phyloP scores from a whole-genome alignment of 2,888 invertebrate species.

The Dioctria linearis region DNA sequence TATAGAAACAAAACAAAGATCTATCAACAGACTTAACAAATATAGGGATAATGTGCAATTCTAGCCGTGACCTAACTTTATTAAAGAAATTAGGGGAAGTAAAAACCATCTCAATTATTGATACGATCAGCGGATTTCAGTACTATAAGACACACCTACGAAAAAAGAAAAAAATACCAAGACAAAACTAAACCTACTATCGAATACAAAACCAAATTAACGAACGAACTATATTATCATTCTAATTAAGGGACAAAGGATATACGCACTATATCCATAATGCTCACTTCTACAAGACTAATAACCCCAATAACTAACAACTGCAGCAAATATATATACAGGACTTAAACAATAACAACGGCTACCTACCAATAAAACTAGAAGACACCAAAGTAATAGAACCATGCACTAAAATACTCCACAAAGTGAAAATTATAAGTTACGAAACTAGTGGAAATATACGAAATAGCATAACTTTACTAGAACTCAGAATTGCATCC shows the following conservation, averaged over 20 bases:
- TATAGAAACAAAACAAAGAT: conserved; percentile 55
- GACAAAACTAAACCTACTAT: conserved; percentile 55
- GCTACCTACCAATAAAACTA: no score
- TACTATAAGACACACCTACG: no score
- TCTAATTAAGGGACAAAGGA: not conserved
- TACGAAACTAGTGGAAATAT: conserved; percentile 41
- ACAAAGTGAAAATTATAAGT: conserved; percentile 56
- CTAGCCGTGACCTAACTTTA: no score
- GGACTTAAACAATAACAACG: conserved; percentile 57
- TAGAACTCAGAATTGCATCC: no score
- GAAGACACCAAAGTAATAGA: conserved; percentile 53
- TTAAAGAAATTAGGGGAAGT: no score
- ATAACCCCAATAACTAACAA: not conserved
- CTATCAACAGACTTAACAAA: conserved; percentile 54
- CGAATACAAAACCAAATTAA: conserved; percentile 27
- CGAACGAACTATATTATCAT: conserved; percentile 9
- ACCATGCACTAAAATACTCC: conserved; percentile 56
- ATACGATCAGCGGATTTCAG: no score
- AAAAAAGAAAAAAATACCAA: conserved; percentile 56
- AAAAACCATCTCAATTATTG: no score
- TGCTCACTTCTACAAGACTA: not conserved
- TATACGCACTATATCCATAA: not conserved
- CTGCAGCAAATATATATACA: conserved; percentile 57
- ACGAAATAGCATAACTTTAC: no score
- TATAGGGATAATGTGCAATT: no score